phyloP scores from a whole-genome alignment of 2,888 invertebrate species.

The Thysanoteuthis rhombus region DNA sequence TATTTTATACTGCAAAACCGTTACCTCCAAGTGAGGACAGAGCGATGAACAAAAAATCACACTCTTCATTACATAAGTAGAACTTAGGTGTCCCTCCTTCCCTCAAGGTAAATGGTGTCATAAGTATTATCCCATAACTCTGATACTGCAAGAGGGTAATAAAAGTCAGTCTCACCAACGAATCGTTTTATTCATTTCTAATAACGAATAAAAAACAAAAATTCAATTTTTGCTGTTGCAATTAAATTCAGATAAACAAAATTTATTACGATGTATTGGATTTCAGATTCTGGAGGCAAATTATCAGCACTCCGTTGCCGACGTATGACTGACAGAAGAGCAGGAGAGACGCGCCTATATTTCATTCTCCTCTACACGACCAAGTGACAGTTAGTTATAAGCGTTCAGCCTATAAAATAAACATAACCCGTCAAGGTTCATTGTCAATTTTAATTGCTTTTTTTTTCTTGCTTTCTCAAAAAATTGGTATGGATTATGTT shows the following conservation, averaged over 20 bases:
- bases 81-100: too few relatives aligned
- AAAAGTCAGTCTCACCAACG: too few relatives aligned
- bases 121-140: too few relatives aligned
- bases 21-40: too few relatives aligned
- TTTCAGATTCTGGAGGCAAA: not conserved
- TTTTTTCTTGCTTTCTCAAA: not conserved
- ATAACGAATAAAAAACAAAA: not conserved
- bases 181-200: too few relatives aligned
- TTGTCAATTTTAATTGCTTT: not conserved
- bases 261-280: not conserved
- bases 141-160: too few relatives aligned
- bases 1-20: too few relatives aligned
- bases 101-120: too few relatives aligned
- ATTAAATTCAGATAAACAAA: not conserved
- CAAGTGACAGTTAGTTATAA: not conserved
- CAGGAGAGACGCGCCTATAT: not conserved
- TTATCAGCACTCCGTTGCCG: not conserved
- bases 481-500: not conserved
- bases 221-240: not conserved
- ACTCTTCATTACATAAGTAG: too few relatives aligned
- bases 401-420: not conserved
- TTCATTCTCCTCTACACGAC: not conserved
- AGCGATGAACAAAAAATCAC: too few relatives aligned
- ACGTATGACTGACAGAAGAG: not conserved
- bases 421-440: not conserved